Conservation (phyloP, 2,888 invertebrate species). For the Heteromurus nitidus region DNA sequence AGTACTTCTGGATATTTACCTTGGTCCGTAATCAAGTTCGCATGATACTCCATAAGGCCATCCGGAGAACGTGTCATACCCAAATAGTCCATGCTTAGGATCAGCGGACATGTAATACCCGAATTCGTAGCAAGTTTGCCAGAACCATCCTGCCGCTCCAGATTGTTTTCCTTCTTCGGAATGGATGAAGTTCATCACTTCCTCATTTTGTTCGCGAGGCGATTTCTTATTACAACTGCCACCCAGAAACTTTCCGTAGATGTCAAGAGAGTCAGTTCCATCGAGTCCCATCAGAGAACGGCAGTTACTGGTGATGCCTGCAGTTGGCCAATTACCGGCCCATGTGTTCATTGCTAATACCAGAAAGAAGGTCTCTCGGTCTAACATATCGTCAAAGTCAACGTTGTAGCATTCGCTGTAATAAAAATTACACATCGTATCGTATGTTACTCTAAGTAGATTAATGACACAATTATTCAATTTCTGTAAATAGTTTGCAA, state of each 20-base stretch:
- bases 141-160: conserved; percentile 75
- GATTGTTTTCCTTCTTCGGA: conserved; percentile 44
- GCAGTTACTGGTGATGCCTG: conserved; percentile 19
- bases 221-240: conserved; percentile 19
- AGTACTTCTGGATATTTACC: too few relatives aligned
- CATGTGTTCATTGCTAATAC: conserved; percentile 25
- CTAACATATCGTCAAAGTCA: conserved; percentile 34
- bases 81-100: conserved; percentile 76
- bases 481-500: neutral
- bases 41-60: conserved; percentile 75
- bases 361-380: conserved; percentile 44
- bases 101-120: conserved; percentile 78
- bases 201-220: neutral
- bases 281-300: neutral
- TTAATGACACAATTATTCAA: too few relatives aligned
- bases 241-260: conserved; percentile 54
- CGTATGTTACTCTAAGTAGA: conserved; percentile 5
- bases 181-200: conserved; percentile 33
- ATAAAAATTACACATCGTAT: neutral
- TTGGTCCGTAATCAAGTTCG: conserved; percentile 74
- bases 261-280: conserved; percentile 18
- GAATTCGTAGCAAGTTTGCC: conserved; percentile 78
- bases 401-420: conserved; percentile 41
- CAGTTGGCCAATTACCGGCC: conserved; percentile 45
- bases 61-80: conserved; percentile 74